Base-by-base conservation (phyloP, 2,113 vertebrate genomes). In the Rhinichthys klamathensis region DNA sequence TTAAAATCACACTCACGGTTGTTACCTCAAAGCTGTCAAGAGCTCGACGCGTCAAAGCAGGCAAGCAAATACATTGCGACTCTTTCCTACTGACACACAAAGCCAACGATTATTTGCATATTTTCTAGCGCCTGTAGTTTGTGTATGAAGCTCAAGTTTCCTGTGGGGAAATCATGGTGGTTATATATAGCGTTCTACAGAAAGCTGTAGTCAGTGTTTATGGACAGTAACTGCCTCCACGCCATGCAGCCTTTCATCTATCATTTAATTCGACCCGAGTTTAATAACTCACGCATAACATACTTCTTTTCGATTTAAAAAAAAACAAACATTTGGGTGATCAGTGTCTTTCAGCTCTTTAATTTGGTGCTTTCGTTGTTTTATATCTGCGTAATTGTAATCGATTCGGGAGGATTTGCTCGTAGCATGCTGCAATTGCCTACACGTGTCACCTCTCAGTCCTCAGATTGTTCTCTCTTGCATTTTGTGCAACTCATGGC, bases 1-100 rank as follows among this genome's bases (percentile, higher is more conserved):
- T 49, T n/a, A 81, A 81, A 83, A 83, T 83, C 80, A 72, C 80
- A 56, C 67, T 54, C 67, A 30, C 25, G 61, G 74, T 88, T 72
- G 76, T 87, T 75, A 79, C 79, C 72, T 87, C 88, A 70, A 86
- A 89, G 72, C 83, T 85, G 88, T 86, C 81, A 81, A 88, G 38
- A n/a, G 58, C 79, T 60, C 49, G 10, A 61, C 12, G 8, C 51
- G 80, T 63, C n/a, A 51, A 41, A 54, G 56, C 38, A 41, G 69
- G 27, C 82, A 73, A 54, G 46, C 35, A 79, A 35, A 41, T 82
- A 70, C 25, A 27, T 10, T 25, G 18, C 6, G 27, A 61, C 61
- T 78, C 27, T 84, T 76, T 76, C 54, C 10, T 35, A 58, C 61
- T 1, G 35, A 80, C 58, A 63, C 41, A 80, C 56, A 61, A 80